Evolutionary conservation across 2,113 vertebrate genomes (phyloP), one percentile per base, ranked within the genome.

Genomic region (Aptenodytes forsteri): DNA sequence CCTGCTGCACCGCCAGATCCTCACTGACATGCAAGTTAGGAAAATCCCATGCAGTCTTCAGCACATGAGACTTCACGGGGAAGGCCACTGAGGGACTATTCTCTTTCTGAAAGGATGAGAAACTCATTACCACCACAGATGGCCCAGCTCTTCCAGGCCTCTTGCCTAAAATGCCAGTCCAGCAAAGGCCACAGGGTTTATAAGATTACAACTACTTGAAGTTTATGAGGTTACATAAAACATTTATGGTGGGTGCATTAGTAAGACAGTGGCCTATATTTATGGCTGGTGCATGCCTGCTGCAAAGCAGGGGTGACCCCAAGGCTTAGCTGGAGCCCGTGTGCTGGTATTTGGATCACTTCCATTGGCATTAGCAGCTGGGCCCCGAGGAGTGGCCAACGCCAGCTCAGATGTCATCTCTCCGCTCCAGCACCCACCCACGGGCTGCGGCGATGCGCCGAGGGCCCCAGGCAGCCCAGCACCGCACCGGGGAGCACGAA

Each of bases 21-120:
- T 78, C 9, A 5, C 72, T 92, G 89, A 83, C 73, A 80, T 10
- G 61, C 65, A 85, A 59, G 88, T 87, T 20, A 84, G 92, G 83
- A 91, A 92, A 90, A 90, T 90, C 83, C 66, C 65, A 90, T 44
- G 86, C 92, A 95, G 83, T 9, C 47, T 83, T 66, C 88, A 81
- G 59, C 67, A 62, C 72, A 83, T 22, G 80, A 89, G 50, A 58
- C 89, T 52, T 56, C 62, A 47, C 0, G 2, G 86, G 82, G 65
- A 85, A 89, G 83, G 86, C 89, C 85, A 89, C 83, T 0, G 10
- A 81, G 91, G 93, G 94, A 95, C 89, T 95, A 84, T 93, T 94
- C 76, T 22, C 92, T 96, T 97, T 95, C 96, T 52, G 73, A 69
- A 89, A 79, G 87, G 83, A 92, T 96, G 91, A 91, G 81, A 96